These are phyloP conservation scores for Smittia sp. DNA, from an alignment of 2,888 invertebrate species.

Conservation along the genomic window DNA sequence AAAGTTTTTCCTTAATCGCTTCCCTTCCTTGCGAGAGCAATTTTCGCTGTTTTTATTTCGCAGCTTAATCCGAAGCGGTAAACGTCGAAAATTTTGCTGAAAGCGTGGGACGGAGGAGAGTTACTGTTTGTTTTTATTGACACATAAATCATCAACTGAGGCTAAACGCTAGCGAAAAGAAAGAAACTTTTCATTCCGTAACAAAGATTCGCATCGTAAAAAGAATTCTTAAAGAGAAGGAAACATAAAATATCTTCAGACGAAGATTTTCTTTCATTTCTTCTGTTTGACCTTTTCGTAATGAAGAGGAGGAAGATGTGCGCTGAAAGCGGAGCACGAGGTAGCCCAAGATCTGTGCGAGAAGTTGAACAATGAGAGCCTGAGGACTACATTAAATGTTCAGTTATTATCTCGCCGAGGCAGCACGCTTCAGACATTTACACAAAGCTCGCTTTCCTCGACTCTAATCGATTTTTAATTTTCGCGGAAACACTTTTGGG, in stretches of 20 bases:
- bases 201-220: conserved; percentile 17
- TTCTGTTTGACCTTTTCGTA: conserved; percentile 11
- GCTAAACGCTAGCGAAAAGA: conserved; percentile 10
- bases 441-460: no score
- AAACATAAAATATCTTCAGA: conserved; percentile 16
- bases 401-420: no score
- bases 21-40: background rate
- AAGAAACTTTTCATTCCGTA: background rate
- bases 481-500: no score
- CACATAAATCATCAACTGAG: conserved; percentile 37
- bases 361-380: background rate
- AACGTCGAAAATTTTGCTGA: conserved; percentile 12
- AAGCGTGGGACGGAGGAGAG: conserved; percentile 3
- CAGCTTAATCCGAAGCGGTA: background rate
- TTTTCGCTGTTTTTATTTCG: conserved; percentile 1
- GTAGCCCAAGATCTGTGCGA: no score
- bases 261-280: background rate
- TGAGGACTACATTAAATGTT: background rate
- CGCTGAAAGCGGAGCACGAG: background rate
- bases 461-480: no score
- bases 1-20: background rate
- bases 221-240: background rate
- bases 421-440: no score
- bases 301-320: conserved; percentile 13
- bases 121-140: conserved; percentile 36